phyloP scores from a whole-genome alignment of 2,888 invertebrate genomes.

The Meganola albula region DNA sequence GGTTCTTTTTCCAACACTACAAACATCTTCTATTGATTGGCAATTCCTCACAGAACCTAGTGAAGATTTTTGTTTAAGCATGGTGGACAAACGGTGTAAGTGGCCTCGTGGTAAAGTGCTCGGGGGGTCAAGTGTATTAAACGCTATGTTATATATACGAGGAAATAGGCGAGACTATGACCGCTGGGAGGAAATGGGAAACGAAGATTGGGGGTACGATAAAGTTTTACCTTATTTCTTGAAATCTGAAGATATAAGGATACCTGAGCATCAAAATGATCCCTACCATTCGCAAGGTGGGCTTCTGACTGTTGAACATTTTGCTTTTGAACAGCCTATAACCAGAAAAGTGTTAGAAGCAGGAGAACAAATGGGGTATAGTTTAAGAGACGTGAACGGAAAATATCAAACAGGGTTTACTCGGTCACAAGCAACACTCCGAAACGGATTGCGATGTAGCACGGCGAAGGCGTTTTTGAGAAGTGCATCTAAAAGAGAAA shows the following conservation, averaged over 20 bases:
- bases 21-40: slow-evolving; percentile 88
- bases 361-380: slow-evolving; percentile 83
- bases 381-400: slow-evolving; percentile 85
- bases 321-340: slow-evolving; percentile 83
- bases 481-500: slow-evolving; percentile 80
- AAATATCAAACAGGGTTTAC: slow-evolving; percentile 87
- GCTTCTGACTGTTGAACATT: slow-evolving; percentile 84
- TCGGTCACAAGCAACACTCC: slow-evolving; percentile 85
- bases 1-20: slow-evolving; percentile 82
- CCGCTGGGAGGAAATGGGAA: slow-evolving; percentile 86
- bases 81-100: slow-evolving; percentile 80
- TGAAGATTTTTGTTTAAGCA: slow-evolving; percentile 81
- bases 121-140: slow-evolving; percentile 89
- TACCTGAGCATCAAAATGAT: slow-evolving; percentile 76
- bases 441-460: slow-evolving; percentile 88
- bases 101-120: slow-evolving; percentile 90
- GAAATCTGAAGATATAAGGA: slow-evolving; percentile 87
- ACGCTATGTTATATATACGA: slow-evolving; percentile 93
- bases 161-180: slow-evolving; percentile 92
- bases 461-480: slow-evolving; percentile 89
- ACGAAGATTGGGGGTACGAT: slow-evolving; percentile 87
- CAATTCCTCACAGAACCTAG: slow-evolving; percentile 87
- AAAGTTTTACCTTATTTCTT: slow-evolving; percentile 86
- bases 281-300: slow-evolving; percentile 84
- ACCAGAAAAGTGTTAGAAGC: slow-evolving; percentile 83